Conservation (phyloP, 1,140 invertebrate genomes). For the Ceratosolen fusciceps region DNA sequence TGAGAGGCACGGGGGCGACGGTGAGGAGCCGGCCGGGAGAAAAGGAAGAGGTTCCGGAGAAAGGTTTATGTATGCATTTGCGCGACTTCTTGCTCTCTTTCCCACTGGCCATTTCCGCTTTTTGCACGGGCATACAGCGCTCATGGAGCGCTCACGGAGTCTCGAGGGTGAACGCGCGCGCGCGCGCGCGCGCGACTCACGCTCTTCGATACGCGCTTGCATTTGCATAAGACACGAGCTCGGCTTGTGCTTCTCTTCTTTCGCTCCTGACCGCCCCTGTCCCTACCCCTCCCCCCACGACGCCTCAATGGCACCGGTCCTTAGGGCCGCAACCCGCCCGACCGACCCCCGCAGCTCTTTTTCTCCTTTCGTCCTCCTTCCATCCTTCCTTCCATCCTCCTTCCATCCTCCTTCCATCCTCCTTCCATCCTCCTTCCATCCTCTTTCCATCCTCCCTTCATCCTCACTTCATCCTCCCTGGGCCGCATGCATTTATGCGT, state of each 20-base stretch:
- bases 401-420: too few relatives aligned
- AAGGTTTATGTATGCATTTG: slow-evolving; percentile 46
- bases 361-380: background rate
- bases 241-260: slow-evolving; percentile 20
- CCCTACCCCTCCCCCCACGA: background rate
- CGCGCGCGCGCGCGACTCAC: slow-evolving; percentile 4
- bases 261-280: background rate
- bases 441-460: slow-evolving; percentile 15
- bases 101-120: slow-evolving; percentile 44
- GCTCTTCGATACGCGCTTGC: slow-evolving; percentile 31
- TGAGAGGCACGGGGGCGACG: too few relatives aligned
- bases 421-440: too few relatives aligned
- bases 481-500: slow-evolving; percentile 38
- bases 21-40: too few relatives aligned
- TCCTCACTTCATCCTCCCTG: background rate
- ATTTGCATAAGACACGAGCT: slow-evolving; percentile 49
- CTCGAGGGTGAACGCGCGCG: background rate
- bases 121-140: slow-evolving; percentile 18
- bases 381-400: background rate
- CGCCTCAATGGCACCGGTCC: too few relatives aligned
- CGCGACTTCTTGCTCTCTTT: slow-evolving; percentile 43
- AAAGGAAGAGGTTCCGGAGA: slow-evolving; percentile 43
- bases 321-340: too few relatives aligned
- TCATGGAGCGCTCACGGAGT: background rate
- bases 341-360: background rate